A percentile compares a stretch with the other conserved stretches of the same genome.
phyloP scores from a whole-genome alignment of 2,888 invertebrate species.

The Tribolium freemani region DNA sequence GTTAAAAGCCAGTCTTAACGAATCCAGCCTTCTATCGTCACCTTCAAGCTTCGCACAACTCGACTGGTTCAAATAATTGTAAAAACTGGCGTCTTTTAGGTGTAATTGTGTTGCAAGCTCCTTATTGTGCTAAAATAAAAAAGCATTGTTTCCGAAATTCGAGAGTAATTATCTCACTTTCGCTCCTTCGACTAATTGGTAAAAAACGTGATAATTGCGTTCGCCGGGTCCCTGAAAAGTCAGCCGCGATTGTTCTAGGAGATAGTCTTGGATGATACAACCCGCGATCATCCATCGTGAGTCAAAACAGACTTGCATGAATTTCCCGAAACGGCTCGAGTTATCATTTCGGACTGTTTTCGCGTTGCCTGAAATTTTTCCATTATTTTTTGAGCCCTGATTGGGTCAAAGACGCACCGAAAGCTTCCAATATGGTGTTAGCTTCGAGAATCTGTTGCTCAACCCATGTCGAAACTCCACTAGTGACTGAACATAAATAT shows the following conservation, averaged over 20 bases:
- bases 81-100: slow-evolving; percentile 81
- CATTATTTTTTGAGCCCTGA: background rate
- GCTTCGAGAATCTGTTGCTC: slow-evolving; percentile 96
- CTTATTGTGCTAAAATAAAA: slow-evolving; percentile 73
- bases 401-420: slow-evolving; percentile 73
- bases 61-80: slow-evolving; percentile 87
- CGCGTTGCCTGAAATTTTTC: slow-evolving; percentile 81
- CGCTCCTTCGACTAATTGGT: slow-evolving; percentile 90
- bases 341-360: slow-evolving; percentile 95
- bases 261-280: slow-evolving; percentile 91
- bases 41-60: slow-evolving; percentile 78
- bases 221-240: slow-evolving; percentile 91
- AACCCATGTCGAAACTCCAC: slow-evolving; percentile 90
- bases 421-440: slow-evolving; percentile 93
- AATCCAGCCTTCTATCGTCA: slow-evolving; percentile 83
- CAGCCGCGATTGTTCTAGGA: slow-evolving; percentile 90
- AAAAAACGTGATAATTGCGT: slow-evolving; percentile 93
- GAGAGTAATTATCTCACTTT: slow-evolving; percentile 69
- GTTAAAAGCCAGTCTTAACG: slow-evolving; percentile 88
- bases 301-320: slow-evolving; percentile 94
- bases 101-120: slow-evolving; percentile 83
- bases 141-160: background rate
- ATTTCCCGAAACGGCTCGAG: slow-evolving; percentile 94
- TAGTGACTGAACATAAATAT: slow-evolving; percentile 88
- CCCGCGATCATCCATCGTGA: slow-evolving; percentile 90